A percentile compares a stretch with the other conserved stretches of the same genome.
phyloP scores from a whole-genome alignment of 2,113 vertebrate genomes.

The Megaptera novaeangliae region DNA sequence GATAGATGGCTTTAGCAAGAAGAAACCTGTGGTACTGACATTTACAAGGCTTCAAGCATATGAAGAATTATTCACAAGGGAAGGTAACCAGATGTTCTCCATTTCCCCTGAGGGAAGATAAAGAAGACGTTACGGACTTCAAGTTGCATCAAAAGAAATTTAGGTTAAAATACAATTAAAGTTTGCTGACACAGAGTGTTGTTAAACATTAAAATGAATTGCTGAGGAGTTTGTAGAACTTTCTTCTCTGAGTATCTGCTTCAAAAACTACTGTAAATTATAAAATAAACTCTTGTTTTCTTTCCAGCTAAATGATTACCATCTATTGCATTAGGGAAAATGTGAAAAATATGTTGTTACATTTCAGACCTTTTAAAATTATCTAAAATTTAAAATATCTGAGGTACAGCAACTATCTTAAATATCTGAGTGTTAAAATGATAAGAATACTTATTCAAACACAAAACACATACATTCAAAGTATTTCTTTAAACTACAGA shows the following conservation, averaged over 20 bases:
- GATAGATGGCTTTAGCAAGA: background rate
- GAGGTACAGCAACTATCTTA: background rate
- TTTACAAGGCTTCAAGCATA: slow-evolving; percentile 21
- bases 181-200: background rate
- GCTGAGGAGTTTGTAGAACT: background rate
- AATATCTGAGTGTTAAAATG: background rate
- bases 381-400: background rate
- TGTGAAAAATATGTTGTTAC: background rate
- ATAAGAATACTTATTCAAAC: background rate
- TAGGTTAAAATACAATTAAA: slow-evolving; percentile 36
- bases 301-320: background rate
- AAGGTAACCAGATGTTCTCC: background rate
- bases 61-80: slow-evolving; percentile 1
- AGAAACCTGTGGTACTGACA: background rate
- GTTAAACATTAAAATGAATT: slow-evolving; percentile 32
- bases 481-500: background rate
- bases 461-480: background rate
- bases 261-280: background rate
- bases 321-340: background rate
- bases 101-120: background rate
- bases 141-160: slow-evolving; percentile 1
- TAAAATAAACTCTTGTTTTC: background rate
- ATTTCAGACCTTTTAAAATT: background rate
- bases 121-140: background rate
- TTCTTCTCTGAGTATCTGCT: background rate